Conservation (phyloP, 64 coral and sea anemone species). For the Stichodactyla mertensii region DNA sequence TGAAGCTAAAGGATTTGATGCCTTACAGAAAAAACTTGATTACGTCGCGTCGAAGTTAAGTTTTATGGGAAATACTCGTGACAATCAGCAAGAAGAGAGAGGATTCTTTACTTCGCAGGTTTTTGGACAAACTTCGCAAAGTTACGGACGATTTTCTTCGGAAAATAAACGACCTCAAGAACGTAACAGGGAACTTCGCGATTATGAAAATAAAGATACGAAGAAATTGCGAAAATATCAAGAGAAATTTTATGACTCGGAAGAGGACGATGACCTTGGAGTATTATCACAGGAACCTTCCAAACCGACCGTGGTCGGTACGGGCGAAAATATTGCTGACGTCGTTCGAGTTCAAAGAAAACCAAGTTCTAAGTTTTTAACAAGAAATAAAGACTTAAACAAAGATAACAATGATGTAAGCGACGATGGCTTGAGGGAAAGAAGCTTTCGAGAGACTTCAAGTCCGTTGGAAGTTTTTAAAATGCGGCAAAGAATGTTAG, state of each 20-base stretch:
- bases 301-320: not conserved
- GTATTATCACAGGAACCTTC: not conserved
- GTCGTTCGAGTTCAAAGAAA: not conserved
- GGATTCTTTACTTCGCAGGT: not conserved
- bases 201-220: not conserved
- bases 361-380: not conserved
- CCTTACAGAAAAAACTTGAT: not conserved
- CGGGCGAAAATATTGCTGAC: not conserved
- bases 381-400: not conserved
- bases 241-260: not conserved
- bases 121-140: not conserved
- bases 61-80: not conserved
- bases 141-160: not conserved
- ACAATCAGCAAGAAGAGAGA: not conserved
- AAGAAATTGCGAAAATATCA: not conserved
- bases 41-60: not conserved
- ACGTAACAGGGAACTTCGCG: not conserved
- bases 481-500: no score
- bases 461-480: not conserved
- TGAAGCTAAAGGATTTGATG: not conserved
- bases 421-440: not conserved
- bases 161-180: not conserved
- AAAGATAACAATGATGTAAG: not conserved
- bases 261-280: not conserved
- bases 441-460: not conserved